These are phyloP conservation scores for Phorcus lineatus DNA, from an alignment of 2,888 invertebrate genomes.

Conservation along the genomic window DNA sequence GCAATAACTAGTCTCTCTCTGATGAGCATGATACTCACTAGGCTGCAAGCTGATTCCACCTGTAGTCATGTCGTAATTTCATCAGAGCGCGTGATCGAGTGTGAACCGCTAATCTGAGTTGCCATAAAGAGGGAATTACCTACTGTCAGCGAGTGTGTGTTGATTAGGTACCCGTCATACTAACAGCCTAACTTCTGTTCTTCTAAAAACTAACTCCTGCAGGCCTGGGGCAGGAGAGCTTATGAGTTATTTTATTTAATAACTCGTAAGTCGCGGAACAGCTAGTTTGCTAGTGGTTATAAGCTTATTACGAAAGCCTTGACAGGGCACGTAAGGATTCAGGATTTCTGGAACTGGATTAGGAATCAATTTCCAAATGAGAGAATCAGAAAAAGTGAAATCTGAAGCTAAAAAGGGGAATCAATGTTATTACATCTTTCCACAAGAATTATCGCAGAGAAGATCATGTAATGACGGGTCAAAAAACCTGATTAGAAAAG, in stretches of 20 bases:
- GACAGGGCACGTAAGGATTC: not conserved
- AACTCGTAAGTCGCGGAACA: not conserved
- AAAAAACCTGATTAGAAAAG: too few species aligned
- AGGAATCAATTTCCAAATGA: conserved; percentile 2
- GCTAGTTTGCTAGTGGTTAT: not conserved
- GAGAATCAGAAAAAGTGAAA: conserved; percentile 5
- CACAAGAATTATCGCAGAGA: not conserved
- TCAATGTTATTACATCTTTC: conserved; percentile 7
- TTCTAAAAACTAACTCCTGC: not conserved
- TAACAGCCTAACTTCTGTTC: not conserved
- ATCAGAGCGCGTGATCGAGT: not conserved
- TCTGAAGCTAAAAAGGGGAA: not conserved
- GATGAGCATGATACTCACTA: not conserved
- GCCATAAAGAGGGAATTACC: not conserved
- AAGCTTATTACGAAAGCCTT: not conserved
- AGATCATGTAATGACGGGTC: too few species aligned
- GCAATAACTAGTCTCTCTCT: not conserved
- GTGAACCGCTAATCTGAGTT: not conserved
- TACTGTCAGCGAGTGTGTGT: not conserved
- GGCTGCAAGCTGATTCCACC: not conserved
- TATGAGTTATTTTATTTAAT: conserved; percentile 1
- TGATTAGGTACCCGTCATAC: not conserved
- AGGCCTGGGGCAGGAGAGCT: not conserved
- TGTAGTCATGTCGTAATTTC: conserved; percentile 4
- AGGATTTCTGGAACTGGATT: not conserved